These are phyloP conservation scores for Rhyacichthys aspro DNA, from an alignment of 2,797 vertebrate genomes.

Conservation along the genomic window DNA sequence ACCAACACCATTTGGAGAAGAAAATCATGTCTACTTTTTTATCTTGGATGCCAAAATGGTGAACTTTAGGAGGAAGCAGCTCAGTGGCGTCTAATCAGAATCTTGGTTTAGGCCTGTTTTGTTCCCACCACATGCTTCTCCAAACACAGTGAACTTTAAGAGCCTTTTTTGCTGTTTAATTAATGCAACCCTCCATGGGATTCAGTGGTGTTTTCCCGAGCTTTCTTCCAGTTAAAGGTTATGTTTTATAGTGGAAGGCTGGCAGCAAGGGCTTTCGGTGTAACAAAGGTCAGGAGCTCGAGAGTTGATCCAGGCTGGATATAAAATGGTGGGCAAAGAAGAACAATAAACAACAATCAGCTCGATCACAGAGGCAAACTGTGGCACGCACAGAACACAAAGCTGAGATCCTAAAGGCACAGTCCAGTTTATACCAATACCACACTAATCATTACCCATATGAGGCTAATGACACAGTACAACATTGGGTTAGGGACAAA, in stretches of 20 bases:
- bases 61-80: not conserved
- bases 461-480: no score
- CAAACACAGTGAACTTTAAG: conserved; percentile 39
- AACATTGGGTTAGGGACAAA: no score
- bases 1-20: not conserved
- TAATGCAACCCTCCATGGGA: conserved; percentile 14
- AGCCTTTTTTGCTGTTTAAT: conserved; percentile 17
- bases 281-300: conserved; percentile 49
- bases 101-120: conserved; percentile 3
- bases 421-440: no score
- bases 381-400: not conserved
- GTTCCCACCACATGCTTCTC: conserved; percentile 6
- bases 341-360: conserved; percentile 36
- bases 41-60: not conserved
- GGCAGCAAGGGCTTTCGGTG: conserved; percentile 14
- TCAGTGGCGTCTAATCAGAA: conserved; percentile 2
- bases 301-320: conserved; percentile 14
- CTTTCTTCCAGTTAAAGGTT: conserved; percentile 53
- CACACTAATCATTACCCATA: no score
- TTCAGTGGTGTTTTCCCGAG: conserved; percentile 20
- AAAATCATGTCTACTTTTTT: not conserved
- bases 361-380: conserved; percentile 14
- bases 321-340: not conserved
- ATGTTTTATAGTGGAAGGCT: conserved; percentile 25
- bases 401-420: no score